These are phyloP conservation scores for Mizuhopecten yessoensis DNA, from an alignment of 1,140 invertebrate species.

Conservation along the genomic window DNA sequence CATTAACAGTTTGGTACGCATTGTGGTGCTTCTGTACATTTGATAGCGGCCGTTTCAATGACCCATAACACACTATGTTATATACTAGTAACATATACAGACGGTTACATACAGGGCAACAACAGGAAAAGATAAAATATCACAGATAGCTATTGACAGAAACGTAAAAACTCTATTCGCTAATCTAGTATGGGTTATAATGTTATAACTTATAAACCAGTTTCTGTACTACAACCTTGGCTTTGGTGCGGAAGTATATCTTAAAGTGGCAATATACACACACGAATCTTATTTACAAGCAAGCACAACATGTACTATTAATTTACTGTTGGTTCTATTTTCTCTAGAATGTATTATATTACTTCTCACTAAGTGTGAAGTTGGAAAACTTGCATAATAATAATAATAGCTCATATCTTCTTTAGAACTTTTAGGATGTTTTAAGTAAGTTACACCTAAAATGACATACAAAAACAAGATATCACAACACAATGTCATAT, in stretches of 20 bases:
- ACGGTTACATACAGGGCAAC: not conserved
- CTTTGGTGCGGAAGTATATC: slow-evolving; percentile 19
- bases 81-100: not conserved
- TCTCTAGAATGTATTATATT: not conserved
- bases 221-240: slow-evolving; percentile 6
- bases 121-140: slow-evolving; percentile 32
- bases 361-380: not conserved
- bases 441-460: not conserved
- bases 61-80: not conserved
- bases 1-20: not conserved
- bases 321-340: not conserved
- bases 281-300: not conserved
- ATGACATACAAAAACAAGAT: not conserved
- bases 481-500: not conserved
- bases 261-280: not conserved
- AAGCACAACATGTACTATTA: slow-evolving; percentile 7
- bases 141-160: slow-evolving; percentile 33
- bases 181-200: not conserved
- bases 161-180: not conserved
- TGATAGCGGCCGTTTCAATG: not conserved
- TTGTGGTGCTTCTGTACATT: not conserved
- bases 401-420: not conserved
- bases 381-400: slow-evolving; percentile 35
- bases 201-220: not conserved
- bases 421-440: not conserved